A percentile compares a stretch with the other conserved stretches of the same genome.
These are phyloP conservation scores for Indicator maculatus DNA, from an alignment of 2,113 vertebrate genomes.

Conservation along the genomic window DNA sequence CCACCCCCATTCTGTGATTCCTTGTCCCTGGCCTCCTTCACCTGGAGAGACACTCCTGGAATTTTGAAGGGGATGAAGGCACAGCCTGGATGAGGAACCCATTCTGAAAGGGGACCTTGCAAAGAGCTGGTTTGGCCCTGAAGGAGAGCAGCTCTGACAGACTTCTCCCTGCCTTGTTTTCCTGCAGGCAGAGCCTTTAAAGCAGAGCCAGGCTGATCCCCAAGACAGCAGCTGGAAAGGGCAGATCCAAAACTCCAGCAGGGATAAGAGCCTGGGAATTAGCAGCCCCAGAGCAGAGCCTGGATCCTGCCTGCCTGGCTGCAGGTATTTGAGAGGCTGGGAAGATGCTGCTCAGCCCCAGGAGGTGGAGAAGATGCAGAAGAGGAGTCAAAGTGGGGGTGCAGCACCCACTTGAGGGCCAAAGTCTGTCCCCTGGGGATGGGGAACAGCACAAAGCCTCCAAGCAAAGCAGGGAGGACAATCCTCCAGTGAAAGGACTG, in stretches of 20 bases:
- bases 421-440: background rate
- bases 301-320: background rate
- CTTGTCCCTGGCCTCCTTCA: background rate
- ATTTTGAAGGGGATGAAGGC: background rate
- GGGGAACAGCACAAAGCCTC: background rate
- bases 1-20: background rate
- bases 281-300: background rate
- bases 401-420: background rate
- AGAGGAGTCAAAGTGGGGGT: accelerated
- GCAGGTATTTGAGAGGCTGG: background rate
- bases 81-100: background rate
- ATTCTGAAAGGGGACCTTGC: background rate
- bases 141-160: accelerated
- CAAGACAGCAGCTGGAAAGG: constrained; percentile 12
- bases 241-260: background rate
- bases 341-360: background rate
- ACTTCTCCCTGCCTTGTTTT: background rate
- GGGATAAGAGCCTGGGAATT: background rate
- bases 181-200: background rate
- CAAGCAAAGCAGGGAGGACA: background rate
- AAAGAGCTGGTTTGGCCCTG: background rate
- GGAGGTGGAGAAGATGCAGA: background rate
- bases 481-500: background rate
- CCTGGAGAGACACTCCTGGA: too few species aligned
- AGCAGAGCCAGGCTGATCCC: background rate